Conservation (phyloP, 2,888 invertebrate genomes). For the Lacanobia wlatinum region DNA sequence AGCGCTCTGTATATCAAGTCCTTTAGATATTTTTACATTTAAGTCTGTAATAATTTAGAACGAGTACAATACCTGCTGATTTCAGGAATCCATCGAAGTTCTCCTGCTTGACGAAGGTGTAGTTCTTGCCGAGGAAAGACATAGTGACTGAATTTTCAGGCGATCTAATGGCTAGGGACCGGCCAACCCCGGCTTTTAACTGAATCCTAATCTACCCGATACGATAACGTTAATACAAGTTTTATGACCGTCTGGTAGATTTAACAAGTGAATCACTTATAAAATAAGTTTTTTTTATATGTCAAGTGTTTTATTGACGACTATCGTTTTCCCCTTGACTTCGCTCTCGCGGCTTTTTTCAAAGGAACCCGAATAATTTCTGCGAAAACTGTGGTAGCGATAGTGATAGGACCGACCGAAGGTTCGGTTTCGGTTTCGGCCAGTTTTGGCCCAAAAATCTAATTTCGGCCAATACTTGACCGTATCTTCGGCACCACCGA, state of each 20-base stretch:
- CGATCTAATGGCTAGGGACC: conserved; percentile 4
- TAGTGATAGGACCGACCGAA: no score
- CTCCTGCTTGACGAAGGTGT: conserved; percentile 68
- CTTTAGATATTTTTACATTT: no score
- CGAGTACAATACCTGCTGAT: conserved; percentile 65
- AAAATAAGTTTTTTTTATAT: not conserved
- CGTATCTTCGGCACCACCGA: no score
- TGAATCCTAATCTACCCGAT: conserved; percentile 43
- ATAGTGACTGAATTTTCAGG: conserved; percentile 58
- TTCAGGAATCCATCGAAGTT: conserved; percentile 73
- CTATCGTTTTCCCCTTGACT: not conserved
- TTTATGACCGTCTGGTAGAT: conserved; percentile 18
- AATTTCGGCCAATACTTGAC: no score
- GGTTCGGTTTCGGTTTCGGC: no score
- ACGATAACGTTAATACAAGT: conserved; percentile 34
- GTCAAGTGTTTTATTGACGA: not conserved
- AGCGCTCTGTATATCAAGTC: no score
- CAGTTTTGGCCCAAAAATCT: no score
- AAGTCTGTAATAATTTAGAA: not conserved
- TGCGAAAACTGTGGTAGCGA: no score
- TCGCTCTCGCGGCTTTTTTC: no score
- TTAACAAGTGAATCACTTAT: conserved; percentile 23
- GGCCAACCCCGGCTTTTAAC: conserved; percentile 42
- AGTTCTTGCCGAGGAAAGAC: conserved; percentile 72
- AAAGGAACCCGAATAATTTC: no score